phyloP scores from a whole-genome alignment of 2,797 vertebrate species.

The Danio choprae region DNA sequence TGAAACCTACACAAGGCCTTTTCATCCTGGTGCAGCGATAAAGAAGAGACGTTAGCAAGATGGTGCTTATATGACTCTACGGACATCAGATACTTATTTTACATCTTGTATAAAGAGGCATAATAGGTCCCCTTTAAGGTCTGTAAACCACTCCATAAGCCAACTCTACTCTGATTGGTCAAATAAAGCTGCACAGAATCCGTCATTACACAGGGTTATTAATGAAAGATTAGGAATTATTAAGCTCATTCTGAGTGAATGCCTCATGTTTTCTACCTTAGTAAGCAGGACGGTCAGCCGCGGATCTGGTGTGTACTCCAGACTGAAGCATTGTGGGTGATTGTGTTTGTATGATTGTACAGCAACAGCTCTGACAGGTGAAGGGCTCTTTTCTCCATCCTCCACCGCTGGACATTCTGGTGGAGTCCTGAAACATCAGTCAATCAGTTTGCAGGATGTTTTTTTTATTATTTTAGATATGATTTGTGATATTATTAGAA shows the following conservation, averaged over 20 bases:
- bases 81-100: too few species aligned
- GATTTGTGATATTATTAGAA: background rate
- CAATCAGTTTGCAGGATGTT: slow-evolving; percentile 10
- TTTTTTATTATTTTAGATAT: background rate
- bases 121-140: too few species aligned
- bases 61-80: background rate
- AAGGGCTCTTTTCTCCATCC: slow-evolving; percentile 48
- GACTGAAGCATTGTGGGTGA: slow-evolving; percentile 71
- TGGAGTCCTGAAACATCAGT: slow-evolving; percentile 66
- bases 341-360: slow-evolving; percentile 53
- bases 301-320: slow-evolving; percentile 71
- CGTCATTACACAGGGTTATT: background rate
- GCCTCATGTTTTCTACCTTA: slow-evolving; percentile 65
- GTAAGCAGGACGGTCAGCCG: slow-evolving; percentile 77
- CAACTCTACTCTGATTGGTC: too few species aligned
- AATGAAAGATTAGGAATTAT: background rate
- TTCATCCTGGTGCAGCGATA: slow-evolving; percentile 68
- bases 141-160: too few species aligned
- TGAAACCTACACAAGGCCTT: slow-evolving; percentile 71
- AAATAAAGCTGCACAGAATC: background rate
- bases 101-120: too few species aligned
- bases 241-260: background rate
- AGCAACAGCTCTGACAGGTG: slow-evolving; percentile 57
- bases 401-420: slow-evolving; percentile 67
- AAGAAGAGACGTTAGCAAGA: background rate